These are phyloP conservation scores for Eristalis arbustorum DNA, from an alignment of 2,888 invertebrate genomes.

Conservation along the genomic window DNA sequence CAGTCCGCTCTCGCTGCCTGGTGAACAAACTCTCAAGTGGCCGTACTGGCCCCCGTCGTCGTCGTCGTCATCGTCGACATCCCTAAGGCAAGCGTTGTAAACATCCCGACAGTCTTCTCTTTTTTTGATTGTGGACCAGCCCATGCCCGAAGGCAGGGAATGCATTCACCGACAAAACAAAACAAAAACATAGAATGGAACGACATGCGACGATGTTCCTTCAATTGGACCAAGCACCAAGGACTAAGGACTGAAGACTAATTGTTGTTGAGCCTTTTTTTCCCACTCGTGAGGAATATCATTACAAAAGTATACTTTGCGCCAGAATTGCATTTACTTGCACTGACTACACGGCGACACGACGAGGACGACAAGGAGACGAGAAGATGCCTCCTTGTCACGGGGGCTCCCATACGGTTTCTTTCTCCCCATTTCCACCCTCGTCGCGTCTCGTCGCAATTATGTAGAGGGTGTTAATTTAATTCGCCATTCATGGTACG, in stretches of 20 bases:
- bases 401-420: neutral
- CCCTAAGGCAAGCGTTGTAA: conserved; percentile 40
- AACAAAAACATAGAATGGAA: conserved; percentile 4
- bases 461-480: conserved; percentile 66
- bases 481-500: conserved; percentile 43
- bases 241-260: conserved; percentile 42
- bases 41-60: neutral
- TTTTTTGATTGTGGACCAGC: conserved; percentile 14
- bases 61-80: conserved; percentile 5
- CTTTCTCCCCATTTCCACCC: neutral
- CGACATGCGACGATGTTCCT: conserved; percentile 42
- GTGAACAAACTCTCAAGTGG: conserved; percentile 65
- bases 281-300: conserved; percentile 33
- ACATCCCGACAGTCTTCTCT: conserved; percentile 9
- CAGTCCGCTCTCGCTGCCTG: conserved; percentile 18
- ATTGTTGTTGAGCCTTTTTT: conserved; percentile 64
- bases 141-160: conserved; percentile 49
- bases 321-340: conserved; percentile 39
- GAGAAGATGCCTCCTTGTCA: neutral
- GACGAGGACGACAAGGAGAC: neutral
- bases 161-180: conserved; percentile 6
- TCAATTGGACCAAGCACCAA: conserved; percentile 27
- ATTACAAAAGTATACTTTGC: conserved; percentile 51
- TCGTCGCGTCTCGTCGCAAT: conserved; percentile 7
- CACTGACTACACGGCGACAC: neutral